Evolutionary conservation across 2,113 vertebrate genomes (phyloP).

Genomic region (Anolis carolinensis): DNA sequence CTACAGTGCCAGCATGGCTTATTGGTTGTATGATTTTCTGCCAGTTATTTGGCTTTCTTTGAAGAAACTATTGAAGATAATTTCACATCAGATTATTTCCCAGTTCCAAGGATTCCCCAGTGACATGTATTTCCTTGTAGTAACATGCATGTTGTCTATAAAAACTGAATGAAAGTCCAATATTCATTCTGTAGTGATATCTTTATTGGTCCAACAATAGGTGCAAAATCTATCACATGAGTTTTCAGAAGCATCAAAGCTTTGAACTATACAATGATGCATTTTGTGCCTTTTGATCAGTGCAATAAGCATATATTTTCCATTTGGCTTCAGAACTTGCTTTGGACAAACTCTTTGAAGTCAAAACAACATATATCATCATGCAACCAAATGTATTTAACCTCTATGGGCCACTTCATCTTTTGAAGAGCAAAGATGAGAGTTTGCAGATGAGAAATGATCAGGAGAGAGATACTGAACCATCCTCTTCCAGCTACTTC

Average conservation of each 20-base stretch:
- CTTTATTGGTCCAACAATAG: too few relatives aligned
- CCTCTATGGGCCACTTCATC: not conserved
- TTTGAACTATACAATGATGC: too few relatives aligned
- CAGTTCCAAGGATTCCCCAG: not conserved
- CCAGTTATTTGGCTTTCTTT: not conserved
- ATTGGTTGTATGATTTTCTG: not conserved
- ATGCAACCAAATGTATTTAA: not conserved
- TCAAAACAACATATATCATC: not conserved
- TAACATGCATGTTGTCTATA: too few relatives aligned
- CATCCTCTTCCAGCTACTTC: not conserved
- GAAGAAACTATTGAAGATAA: not conserved
- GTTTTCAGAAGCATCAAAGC: too few relatives aligned
- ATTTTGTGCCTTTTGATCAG: too few relatives aligned
- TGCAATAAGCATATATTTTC: not conserved
- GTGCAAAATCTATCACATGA: too few relatives aligned
- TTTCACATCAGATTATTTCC: not conserved
- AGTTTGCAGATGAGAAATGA: not conserved
- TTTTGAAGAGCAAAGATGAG: not conserved
- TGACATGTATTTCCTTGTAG: not conserved
- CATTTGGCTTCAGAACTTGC: not conserved
- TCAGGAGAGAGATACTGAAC: not conserved
- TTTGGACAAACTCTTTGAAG: not conserved
- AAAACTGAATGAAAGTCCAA: too few relatives aligned
- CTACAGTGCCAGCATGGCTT: not conserved
- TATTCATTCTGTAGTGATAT: too few relatives aligned